A percentile compares a stretch with the other conserved stretches of the same genome.
Conservation (phyloP, 2,113 vertebrate species). For the Phaethornis superciliosus region DNA sequence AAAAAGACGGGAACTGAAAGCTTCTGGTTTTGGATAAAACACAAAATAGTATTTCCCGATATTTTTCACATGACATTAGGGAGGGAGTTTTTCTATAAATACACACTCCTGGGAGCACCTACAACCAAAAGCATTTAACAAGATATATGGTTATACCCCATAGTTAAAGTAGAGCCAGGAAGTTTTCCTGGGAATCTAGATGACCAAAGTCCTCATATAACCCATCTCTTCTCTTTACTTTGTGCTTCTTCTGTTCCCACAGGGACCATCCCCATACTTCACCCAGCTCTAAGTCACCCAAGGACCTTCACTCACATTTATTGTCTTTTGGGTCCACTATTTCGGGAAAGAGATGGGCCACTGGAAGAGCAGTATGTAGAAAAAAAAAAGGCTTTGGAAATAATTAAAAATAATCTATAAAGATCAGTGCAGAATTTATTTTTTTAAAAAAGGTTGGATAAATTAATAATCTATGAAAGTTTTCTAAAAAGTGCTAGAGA, state of each 20-base stretch:
- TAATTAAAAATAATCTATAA: neutral
- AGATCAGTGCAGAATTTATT: neutral
- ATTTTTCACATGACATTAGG: neutral
- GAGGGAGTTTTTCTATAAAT: neutral
- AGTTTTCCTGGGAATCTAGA: neutral
- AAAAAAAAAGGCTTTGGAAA: neutral
- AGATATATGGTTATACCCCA: neutral
- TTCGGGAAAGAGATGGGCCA: neutral
- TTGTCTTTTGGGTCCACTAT: neutral
- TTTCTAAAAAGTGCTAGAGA: neutral
- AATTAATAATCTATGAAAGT: neutral
- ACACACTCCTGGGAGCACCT: neutral
- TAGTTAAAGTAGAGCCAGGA: neutral
- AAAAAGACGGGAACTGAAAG: neutral
- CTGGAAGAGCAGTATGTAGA: too few relatives aligned
- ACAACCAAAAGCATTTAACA: neutral
- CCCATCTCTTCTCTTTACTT: neutral
- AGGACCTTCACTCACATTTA: neutral
- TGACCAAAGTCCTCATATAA: neutral
- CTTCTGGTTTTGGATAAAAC: neutral
- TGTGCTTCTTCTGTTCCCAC: too few relatives aligned
- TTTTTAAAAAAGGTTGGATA: neutral
- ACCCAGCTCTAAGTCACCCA: fast-evolving
- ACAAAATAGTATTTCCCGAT: neutral
- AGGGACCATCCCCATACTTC: fast-evolving